These are phyloP conservation scores for Ctenicera cuprea DNA, from an alignment of 2,888 invertebrate genomes.

Conservation along the genomic window DNA sequence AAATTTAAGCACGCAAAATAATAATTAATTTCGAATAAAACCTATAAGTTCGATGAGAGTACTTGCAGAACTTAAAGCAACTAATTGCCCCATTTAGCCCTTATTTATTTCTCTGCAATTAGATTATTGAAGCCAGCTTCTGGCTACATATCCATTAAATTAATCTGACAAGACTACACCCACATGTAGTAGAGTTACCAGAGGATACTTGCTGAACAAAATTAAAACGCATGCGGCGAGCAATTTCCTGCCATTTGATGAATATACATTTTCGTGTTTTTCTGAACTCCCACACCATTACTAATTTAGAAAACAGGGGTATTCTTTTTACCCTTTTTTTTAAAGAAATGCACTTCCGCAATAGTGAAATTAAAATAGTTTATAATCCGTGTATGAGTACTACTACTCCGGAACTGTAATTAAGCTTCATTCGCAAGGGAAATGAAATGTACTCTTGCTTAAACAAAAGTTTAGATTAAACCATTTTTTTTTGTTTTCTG, in stretches of 20 bases:
- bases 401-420: slow-evolving; percentile 42
- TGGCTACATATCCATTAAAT: slow-evolving; percentile 11
- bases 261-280: slow-evolving; percentile 14
- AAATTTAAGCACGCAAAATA: no score
- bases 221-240: slow-evolving; percentile 10
- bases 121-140: background rate
- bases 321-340: slow-evolving; percentile 5
- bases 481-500: slow-evolving; percentile 12
- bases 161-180: slow-evolving; percentile 21
- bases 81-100: no score
- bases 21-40: no score
- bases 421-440: slow-evolving; percentile 59
- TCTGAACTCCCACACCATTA: background rate
- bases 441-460: slow-evolving; percentile 58
- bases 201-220: background rate
- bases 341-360: slow-evolving; percentile 52
- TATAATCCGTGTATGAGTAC: slow-evolving; percentile 54
- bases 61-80: background rate
- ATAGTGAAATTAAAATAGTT: slow-evolving; percentile 61
- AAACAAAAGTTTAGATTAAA: slow-evolving; percentile 55
- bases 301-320: slow-evolving; percentile 21
- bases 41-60: no score
- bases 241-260: slow-evolving; percentile 21
- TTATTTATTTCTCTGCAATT: background rate
- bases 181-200: background rate